Base-by-base conservation (phyloP, 2,113 vertebrate species). In the Aythya baeri region DNA sequence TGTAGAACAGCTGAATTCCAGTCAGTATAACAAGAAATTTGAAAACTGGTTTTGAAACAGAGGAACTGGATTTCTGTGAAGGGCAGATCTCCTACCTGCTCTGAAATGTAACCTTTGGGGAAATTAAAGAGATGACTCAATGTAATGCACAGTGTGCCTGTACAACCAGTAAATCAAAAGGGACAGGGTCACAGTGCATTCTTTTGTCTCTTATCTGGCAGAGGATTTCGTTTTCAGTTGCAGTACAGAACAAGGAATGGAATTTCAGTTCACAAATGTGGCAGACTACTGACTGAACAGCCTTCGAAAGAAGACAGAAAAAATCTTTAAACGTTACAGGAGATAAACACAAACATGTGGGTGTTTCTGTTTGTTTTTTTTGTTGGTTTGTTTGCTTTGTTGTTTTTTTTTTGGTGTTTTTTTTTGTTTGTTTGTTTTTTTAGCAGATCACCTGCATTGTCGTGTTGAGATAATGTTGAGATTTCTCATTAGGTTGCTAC, bases 111-210 rank as follows among this genome's bases (percentile, higher is more conserved):
- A 25, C 82, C 55, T 87, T 93, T 41, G 62, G 73, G 63, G 61
- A 96, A 97, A 83, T 93, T 55, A 57, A 70, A 91, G 66, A 57
- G 83, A 58, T 83, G 87, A 83, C 59, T 91, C 58, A 55, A 49
- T 92, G 38, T 88, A 93, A 80, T 58, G 34, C 83, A 72, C 52
- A 52, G 23, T 55, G 58, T 92, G 55, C 55, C 75, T 76, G 49
- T 93, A 66, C 20, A 63, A 63, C 63, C 76, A 90, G 34, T 93
- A 96, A 95, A 97, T 98, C 91, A 96, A 94, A 97, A 94, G 31
- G 61, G 68, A 63, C 89, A 86, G 68, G 89, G 93, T 96, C 92
- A 96, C 67, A 93, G 83, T 83, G 75, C 71, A 70, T 96, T 96
- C 72, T 92, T 92, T 88, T 85, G 93, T 86, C 31, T 91, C 8